Base-by-base conservation (phyloP, 1,140 invertebrate genomes). In the Drepana arcuata region DNA sequence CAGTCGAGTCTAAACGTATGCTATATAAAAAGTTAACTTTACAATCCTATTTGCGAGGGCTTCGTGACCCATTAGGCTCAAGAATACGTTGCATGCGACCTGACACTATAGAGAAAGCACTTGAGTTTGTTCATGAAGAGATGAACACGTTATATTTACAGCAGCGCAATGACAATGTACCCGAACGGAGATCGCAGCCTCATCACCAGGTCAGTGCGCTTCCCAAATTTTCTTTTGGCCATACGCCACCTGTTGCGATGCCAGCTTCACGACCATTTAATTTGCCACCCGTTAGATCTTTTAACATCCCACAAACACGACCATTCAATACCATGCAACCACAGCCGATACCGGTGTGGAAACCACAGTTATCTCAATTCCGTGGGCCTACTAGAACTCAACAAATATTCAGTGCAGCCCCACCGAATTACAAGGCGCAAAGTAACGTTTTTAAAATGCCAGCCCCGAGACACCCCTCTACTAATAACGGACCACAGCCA, bases 401-500 rank as follows among this genome's bases (percentile, higher is more conserved):
- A 21, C 9, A 21, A 21, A 21, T 21, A 4, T 21, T 21, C 9
- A 9, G 18, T 21, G 18, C 18, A 4, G 9, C 18, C 4, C 18
- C 18, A 9, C 18, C 18, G 24, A 18, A 26, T 27, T 21, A 32
- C 29, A 28, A 25, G 21, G 21, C 29, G 9, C 10, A 21, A n/a
- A 29, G 21, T 23, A 14, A 14, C 18, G 18, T 9, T 34, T 29
- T 29, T 3, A 28, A 34, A 32, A 41, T 16, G 16, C 16, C 43
- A 46, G 26, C 33, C 33, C 33, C 13, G 23, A 12, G 14, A 14
- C 34, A 32, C 10, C 11, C 16, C 18, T 13, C 7, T n/a, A 10
- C 21, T 16, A 10, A 15, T 18, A 28, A 10, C 7, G 11, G 14
- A 13, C 32, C 40, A 15, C 16, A 16, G 3, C 33, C 41, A 35